Percentiles rank a stretch among this genome's conserved stretches.
phyloP scores from a whole-genome alignment of 2,797 vertebrate genomes.

The Eleutherodactylus coqui region DNA sequence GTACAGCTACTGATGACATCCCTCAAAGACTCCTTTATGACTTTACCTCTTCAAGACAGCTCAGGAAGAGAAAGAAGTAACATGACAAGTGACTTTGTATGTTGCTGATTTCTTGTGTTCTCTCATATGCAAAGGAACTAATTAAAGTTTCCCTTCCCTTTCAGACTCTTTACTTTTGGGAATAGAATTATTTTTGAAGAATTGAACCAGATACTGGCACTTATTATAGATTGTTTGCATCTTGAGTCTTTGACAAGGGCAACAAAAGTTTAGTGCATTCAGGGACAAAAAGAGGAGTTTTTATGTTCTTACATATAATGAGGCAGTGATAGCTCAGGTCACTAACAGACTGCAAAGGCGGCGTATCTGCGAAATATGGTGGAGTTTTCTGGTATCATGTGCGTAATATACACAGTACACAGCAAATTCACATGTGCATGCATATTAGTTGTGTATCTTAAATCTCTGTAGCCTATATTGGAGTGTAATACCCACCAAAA shows the following conservation, averaged over 20 bases:
- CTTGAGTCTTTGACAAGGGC: conserved; percentile 29
- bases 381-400: not conserved
- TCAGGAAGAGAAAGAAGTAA: conserved; percentile 21
- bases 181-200: conserved; percentile 51
- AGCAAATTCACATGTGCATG: too few relatives aligned
- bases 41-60: not conserved
- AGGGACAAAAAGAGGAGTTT: not conserved
- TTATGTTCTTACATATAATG: not conserved
- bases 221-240: conserved; percentile 34
- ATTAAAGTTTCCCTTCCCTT: conserved; percentile 51
- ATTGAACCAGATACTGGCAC: conserved; percentile 47
- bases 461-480: too few relatives aligned
- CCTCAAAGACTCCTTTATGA: conserved; percentile 15
- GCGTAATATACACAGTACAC: too few relatives aligned
- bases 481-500: too few relatives aligned
- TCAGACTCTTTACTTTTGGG: conserved; percentile 26
- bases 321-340: not conserved
- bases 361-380: not conserved
- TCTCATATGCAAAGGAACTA: conserved; percentile 51
- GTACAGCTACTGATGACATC: not conserved
- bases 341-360: not conserved
- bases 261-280: conserved; percentile 1
- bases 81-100: conserved; percentile 52
- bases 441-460: too few relatives aligned
- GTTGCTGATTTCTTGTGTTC: conserved; percentile 50